Base-by-base conservation (phyloP, 2,797 vertebrate species). In the Anguilla pacifica region DNA sequence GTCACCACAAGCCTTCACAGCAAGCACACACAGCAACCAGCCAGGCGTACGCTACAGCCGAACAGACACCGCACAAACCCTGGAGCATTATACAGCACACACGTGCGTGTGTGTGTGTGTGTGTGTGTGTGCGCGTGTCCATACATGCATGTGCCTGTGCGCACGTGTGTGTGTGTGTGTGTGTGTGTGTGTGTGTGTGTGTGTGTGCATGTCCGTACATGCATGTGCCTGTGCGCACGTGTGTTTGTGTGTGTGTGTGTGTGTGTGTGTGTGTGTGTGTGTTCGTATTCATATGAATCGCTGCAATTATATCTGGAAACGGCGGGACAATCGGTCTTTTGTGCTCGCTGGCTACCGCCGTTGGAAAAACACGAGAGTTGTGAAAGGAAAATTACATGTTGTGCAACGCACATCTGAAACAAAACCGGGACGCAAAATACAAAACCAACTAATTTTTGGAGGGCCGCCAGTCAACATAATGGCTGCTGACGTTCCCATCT, bases 321-420 rank as follows among this genome's bases (percentile, higher is more conserved):
- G 15, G 57, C 82, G 2, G 82, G 49, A 84, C 67, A 84, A 70
- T 77, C 19, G 2, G 87, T 43, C 64, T 31, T 87, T 87, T 72
- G 70, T 74, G 81, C 43, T 84, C 72, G 81, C 83, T 82, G 86
- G 86, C 86, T 81, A 22, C 35, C 39, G 82, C 72, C 13, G 1
- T 84, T 22, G 51, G 51, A 87, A 87, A 83, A 55, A 87, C 43
- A 87, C 64, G 35, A 83, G 28, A 59, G 84, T 85, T 83, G 25
- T 84, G 82, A 84, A 55, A 57, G 64, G 86, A 74, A 84, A 74
- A 87, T 87, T 84, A 84, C 64, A 87, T 67, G 67, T 87, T 87
- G 87, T 55, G 87, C 82, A 87, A 87, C 22, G 55, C 83, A 67
- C 64, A 25, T 59, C 57, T 82, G 39, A 43, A 85, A 85, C 67